These are phyloP conservation scores for Ctenoplectra terminalis DNA, from an alignment of 1,140 invertebrate species.

Conservation along the genomic window DNA sequence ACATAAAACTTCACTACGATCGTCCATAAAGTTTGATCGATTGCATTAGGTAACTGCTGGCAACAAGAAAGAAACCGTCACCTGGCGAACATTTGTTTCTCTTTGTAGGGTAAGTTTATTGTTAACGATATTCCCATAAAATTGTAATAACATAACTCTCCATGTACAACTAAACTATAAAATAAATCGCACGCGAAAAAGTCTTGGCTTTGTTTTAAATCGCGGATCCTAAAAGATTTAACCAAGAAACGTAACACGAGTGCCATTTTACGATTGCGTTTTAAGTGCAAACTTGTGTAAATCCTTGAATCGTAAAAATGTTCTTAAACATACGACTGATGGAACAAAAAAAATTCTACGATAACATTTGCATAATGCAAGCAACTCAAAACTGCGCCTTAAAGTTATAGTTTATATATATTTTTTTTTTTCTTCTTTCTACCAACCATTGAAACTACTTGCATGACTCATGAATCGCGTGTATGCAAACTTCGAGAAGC, in stretches of 20 bases:
- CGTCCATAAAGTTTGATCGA: constrained; percentile 67
- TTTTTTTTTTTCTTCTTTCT: background rate
- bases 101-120: constrained; percentile 61
- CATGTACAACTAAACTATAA: background rate
- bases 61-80: constrained; percentile 56
- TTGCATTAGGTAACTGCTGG: constrained; percentile 48
- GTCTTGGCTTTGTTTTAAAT: no score
- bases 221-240: no score
- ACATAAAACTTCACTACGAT: background rate
- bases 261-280: no score
- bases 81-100: constrained; percentile 34
- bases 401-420: background rate
- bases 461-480: constrained; percentile 45
- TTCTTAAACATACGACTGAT: no score
- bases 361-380: background rate
- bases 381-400: no score
- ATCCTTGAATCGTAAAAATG: no score
- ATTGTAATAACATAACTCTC: background rate
- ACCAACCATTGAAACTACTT: background rate
- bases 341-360: background rate
- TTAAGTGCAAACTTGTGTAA: no score
- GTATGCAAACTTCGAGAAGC: constrained; percentile 42
- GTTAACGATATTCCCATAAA: constrained; percentile 12
- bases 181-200: background rate
- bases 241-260: no score